Evolutionary conservation across 2,113 vertebrate genomes (phyloP).

Genomic region (Tonatia bakeri): DNA sequence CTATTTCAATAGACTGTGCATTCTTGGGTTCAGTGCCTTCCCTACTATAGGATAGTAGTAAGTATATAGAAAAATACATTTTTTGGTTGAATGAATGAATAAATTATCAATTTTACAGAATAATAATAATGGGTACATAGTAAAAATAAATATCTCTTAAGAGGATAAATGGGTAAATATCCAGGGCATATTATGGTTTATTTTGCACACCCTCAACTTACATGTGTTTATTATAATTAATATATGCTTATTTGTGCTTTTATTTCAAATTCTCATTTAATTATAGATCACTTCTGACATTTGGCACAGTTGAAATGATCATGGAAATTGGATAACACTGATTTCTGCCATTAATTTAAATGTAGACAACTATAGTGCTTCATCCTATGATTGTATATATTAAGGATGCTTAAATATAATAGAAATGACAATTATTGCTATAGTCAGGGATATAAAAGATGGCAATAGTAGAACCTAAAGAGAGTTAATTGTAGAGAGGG

Average conservation of each 20-base stretch:
- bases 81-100: neutral
- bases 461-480: neutral
- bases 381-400: neutral
- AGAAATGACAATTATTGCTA: neutral
- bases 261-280: slow-evolving; percentile 4
- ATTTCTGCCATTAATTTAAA: neutral
- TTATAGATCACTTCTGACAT: neutral
- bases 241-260: neutral
- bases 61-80: neutral
- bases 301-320: neutral
- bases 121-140: neutral
- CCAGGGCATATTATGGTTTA: neutral
- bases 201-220: neutral
- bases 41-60: neutral
- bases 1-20: neutral
- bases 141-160: neutral
- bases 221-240: neutral
- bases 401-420: neutral
- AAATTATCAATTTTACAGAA: neutral
- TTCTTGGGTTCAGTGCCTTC: neutral
- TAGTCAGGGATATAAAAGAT: neutral
- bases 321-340: neutral
- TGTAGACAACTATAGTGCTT: neutral
- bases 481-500: neutral
- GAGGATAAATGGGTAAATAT: neutral